phyloP scores from a whole-genome alignment of 2,888 invertebrate genomes.

The Dolichomitus sp. region DNA sequence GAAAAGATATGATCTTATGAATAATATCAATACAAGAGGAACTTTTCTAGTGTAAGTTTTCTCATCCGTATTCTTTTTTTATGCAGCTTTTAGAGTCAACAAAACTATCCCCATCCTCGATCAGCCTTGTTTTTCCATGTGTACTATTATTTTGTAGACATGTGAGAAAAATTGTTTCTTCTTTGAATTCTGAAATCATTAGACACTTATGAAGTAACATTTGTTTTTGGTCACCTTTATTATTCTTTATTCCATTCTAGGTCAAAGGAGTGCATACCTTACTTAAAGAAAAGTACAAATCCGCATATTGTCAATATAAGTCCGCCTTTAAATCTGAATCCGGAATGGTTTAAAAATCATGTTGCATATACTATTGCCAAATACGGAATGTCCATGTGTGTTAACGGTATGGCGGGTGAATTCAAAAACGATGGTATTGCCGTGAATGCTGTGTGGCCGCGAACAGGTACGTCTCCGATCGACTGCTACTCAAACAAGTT shows the following conservation, averaged over 20 bases:
- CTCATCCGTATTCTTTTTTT: too few species aligned
- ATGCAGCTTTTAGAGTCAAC: too few species aligned
- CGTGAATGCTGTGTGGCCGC: constrained; percentile 99
- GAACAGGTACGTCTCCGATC: constrained; percentile 89
- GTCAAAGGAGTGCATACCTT: constrained; percentile 96
- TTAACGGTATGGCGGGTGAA: constrained; percentile 98
- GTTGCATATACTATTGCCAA: constrained; percentile 99
- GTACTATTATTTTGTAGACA: not conserved
- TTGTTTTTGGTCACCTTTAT: not conserved
- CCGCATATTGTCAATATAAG: constrained; percentile 98
- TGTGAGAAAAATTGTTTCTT: not conserved
- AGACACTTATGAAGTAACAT: not conserved
- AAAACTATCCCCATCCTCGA: too few species aligned
- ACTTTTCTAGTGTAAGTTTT: constrained; percentile 95
- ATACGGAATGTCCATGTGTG: constrained; percentile 99
- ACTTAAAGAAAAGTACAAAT: constrained; percentile 94
- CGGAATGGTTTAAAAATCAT: constrained; percentile 96
- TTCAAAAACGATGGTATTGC: constrained; percentile 94
- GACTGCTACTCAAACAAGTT: too few species aligned
- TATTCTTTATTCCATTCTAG: constrained; percentile 87
- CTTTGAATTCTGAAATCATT: not conserved
- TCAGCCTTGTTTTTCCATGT: too few species aligned
- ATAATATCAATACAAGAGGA: constrained; percentile 96
- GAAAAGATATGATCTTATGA: constrained; percentile 99
- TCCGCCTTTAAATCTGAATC: constrained; percentile 96